phyloP scores from a whole-genome alignment of 2,113 vertebrate genomes.

The Hippocampus barbouri region DNA sequence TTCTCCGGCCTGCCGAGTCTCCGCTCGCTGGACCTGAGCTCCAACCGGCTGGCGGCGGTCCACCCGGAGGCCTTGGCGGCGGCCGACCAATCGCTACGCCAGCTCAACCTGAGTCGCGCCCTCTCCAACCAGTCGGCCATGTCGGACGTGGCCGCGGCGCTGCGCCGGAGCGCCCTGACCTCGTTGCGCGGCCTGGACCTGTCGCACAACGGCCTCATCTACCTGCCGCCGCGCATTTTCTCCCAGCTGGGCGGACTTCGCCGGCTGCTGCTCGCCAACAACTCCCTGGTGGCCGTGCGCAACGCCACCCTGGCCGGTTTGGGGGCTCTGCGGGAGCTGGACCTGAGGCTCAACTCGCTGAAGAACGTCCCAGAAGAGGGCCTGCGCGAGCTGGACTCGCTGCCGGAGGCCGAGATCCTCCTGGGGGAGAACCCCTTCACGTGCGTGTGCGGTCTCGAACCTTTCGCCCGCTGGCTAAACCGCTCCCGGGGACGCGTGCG shows the following conservation, averaged over 20 bases:
- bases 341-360: constrained; percentile 71
- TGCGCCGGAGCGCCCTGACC: constrained; percentile 54
- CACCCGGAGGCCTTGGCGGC: constrained; percentile 69
- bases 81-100: constrained; percentile 63
- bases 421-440: constrained; percentile 73
- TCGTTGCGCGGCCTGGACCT: constrained; percentile 60
- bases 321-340: constrained; percentile 68
- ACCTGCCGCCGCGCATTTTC: constrained; percentile 50
- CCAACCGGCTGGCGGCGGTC: constrained; percentile 69
- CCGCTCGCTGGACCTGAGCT: constrained; percentile 73
- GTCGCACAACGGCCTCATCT: constrained; percentile 57
- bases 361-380: constrained; percentile 63
- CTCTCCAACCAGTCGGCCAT: constrained; percentile 70
- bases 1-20: constrained; percentile 68
- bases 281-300: constrained; percentile 72
- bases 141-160: constrained; percentile 47
- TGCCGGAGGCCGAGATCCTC: constrained; percentile 49
- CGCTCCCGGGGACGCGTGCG: constrained; percentile 51
- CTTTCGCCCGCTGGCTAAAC: constrained; percentile 73
- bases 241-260: constrained; percentile 40
- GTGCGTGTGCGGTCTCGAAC: constrained; percentile 72
- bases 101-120: constrained; percentile 77
- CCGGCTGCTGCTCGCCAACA: constrained; percentile 72
- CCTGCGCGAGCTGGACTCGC: constrained; percentile 63
- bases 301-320: constrained; percentile 69